Percentiles rank a stretch among this genome's conserved stretches.
phyloP scores from a whole-genome alignment of 1,140 invertebrate genomes.

The Papilio glaucus region DNA sequence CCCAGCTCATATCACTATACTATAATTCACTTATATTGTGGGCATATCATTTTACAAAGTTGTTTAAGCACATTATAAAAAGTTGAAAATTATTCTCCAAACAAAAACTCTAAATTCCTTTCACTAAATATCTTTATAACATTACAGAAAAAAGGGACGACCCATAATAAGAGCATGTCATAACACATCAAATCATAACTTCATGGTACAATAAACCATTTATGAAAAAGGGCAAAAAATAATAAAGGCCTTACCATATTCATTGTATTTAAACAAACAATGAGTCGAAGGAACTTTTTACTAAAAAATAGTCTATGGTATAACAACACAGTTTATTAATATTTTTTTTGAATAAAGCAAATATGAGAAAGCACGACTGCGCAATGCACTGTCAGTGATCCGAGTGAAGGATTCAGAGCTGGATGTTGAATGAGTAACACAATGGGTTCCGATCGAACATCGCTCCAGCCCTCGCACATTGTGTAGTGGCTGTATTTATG shows the following conservation, averaged over 20 bases:
- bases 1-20: slow-evolving; percentile 36
- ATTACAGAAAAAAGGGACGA: slow-evolving; percentile 54
- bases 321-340: slow-evolving; percentile 48
- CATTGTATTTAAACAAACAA: slow-evolving; percentile 76
- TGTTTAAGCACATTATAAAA: slow-evolving; percentile 34
- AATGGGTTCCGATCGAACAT: slow-evolving; percentile 65
- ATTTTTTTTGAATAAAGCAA: slow-evolving; percentile 54
- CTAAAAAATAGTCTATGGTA: slow-evolving; percentile 61
- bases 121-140: slow-evolving; percentile 40
- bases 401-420: slow-evolving; percentile 65
- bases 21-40: slow-evolving; percentile 34
- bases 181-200: slow-evolving; percentile 81
- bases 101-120: slow-evolving; percentile 24
- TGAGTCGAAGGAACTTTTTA: slow-evolving; percentile 54
- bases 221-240: slow-evolving; percentile 65
- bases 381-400: slow-evolving; percentile 60
- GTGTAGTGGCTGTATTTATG: slow-evolving; percentile 60
- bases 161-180: slow-evolving; percentile 75
- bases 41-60: slow-evolving; percentile 57
- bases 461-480: slow-evolving; percentile 55
- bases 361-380: slow-evolving; percentile 68
- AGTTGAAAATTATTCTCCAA: slow-evolving; percentile 25
- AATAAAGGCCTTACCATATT: slow-evolving; percentile 75
- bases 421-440: slow-evolving; percentile 57
- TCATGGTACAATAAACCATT: slow-evolving; percentile 69